A percentile compares a stretch with the other conserved stretches of the same genome.
Conservation (phyloP, 2,113 vertebrate species). For the Anas platyrhynchos region DNA sequence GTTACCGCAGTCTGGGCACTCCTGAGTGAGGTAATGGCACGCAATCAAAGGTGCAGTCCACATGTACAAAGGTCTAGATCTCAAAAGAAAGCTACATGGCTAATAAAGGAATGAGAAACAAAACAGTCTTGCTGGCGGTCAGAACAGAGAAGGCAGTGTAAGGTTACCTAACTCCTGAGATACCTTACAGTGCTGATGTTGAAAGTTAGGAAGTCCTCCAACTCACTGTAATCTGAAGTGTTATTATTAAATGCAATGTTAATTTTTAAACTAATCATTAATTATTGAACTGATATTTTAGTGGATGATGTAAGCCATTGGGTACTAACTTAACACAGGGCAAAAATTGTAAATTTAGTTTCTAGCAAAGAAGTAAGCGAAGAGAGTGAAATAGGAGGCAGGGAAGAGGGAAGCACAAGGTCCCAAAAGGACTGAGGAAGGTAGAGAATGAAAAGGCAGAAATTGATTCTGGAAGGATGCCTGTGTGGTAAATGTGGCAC, state of each 20-base stretch:
- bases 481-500: accelerated
- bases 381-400: background rate
- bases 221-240: background rate
- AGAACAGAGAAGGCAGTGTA: background rate
- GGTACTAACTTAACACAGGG: background rate
- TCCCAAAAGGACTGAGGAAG: background rate
- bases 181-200: background rate
- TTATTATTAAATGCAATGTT: background rate
- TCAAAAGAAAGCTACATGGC: background rate
- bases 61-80: background rate
- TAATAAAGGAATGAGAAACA: background rate
- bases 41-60: background rate
- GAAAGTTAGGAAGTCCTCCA: background rate
- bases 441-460: background rate
- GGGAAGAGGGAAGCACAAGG: background rate
- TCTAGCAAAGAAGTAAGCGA: background rate
- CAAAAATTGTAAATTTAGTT: background rate
- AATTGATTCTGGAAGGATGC: background rate
- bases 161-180: background rate
- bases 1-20: background rate
- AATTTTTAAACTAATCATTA: slow-evolving; percentile 26
- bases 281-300: background rate
- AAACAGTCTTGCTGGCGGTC: background rate
- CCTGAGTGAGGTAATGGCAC: background rate
- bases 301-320: background rate